Evolutionary conservation across 1,140 invertebrate genomes (phyloP), one percentile per base, ranked within the genome.

Genomic region (Teleogryllus occipitalis): DNA sequence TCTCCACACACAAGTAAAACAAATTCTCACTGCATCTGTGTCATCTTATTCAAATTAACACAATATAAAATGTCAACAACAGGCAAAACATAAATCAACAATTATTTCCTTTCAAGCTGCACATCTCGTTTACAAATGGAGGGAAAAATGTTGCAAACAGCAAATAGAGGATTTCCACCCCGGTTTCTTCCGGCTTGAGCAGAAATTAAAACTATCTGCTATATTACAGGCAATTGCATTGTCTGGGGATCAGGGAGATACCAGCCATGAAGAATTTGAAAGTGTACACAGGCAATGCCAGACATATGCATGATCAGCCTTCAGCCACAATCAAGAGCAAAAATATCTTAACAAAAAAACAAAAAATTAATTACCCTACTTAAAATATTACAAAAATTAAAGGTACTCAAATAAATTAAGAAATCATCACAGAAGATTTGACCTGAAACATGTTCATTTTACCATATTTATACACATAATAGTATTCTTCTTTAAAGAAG

Each of bases 31-130:
- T 65, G 54, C 54, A 14, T 65, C 54, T 65, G 54, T 65, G 54
- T 65, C 54, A 65, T 65, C 54, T 65, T 65, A 65, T 65, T 65
- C 54, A 77, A 77, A 49, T 47, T 48, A 77, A 77, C 76, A 21
- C n/a, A 77, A 21, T 77, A 77, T 77, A 77, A 77, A 77, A 77
- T 77, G 47, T 21, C 76, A 77, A 77, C 48, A 48, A 77, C 48
- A 48, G 76, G 76, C 76, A 77, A 77, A 54, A 77, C 21, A 21
- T 49, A 77, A 77, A 77, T 8, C 47, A 77, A 77, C 76, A 77
- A 77, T 49, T 47, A 77, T 49, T 21, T 49, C 21, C n/a, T 77
- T 77, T 48, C 48, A 48, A 77, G 76, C 76, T 77, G 76, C 76
- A n/a, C 76, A 77, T 77, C 48, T 49, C 18, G n/a, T 54, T 77